Evolutionary conservation across 1,140 invertebrate species (phyloP), one percentile per base, ranked within the genome.

Genomic region (Ericerus pela): DNA sequence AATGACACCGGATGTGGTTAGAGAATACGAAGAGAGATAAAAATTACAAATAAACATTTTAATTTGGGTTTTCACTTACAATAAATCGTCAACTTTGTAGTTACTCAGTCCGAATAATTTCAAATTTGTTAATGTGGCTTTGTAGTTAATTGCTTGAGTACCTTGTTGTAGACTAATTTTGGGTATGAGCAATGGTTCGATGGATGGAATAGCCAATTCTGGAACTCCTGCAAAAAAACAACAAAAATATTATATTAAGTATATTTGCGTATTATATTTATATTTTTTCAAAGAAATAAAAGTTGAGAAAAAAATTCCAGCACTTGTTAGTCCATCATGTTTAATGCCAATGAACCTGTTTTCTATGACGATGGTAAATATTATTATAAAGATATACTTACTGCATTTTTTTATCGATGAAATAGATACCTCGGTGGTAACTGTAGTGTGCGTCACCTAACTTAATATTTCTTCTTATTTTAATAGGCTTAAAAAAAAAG

Each of bases 141-240:
- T 64, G 47, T 63, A 64, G 53, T 60, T 62, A 26, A 66, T 63
- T 27, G 62, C 58, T 16, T 52, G 56, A 0, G 58, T 62, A n/a
- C 61, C 62, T 51, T 66, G 63, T 30, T 62, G 59, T 51, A 66
- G 37, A 33, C 60, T 62, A 16, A 66, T 57, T 53, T 59, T 59
- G 4, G 60, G 60, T 36, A 66, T 65, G 4, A 60, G 18, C 33
- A 66, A 58, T 10, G 65, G 65, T 31, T 66, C 65, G 6, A 62
- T 53, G 5, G 62, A 24, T 1, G 63, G 63, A n/a, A 64, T 63
- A 51, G 59, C 53, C 20, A 62, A 51, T 47, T 61, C 62, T 1
- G 60, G 59, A n/a, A 64, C 61, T 18, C 61, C 61, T 63, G 53
- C 1, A 47, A 54, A 11, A 27, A 55, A 3, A 31, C 30, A 14